Base-by-base conservation (phyloP, 2,797 vertebrate species). In the Enteromius afrohamiltoni region DNA sequence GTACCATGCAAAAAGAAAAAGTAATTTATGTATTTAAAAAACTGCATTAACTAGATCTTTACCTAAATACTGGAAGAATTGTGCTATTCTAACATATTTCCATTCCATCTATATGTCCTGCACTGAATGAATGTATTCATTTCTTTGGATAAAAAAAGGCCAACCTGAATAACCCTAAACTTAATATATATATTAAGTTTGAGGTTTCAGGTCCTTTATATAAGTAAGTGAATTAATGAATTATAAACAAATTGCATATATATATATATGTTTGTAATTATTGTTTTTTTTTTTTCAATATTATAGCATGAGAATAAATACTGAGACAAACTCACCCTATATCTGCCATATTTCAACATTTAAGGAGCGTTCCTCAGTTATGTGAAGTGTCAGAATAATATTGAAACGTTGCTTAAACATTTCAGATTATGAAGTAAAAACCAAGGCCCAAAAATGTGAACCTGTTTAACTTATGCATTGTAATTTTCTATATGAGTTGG, bases 1-100 rank as follows among this genome's bases (percentile, higher is more conserved):
- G 2, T 3, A 29, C 62, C 23, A 60, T 13, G 26, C 60, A 60
- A 55, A 75, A 75, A 55, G 11, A 75, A 37, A 37, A 37, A 37
- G 34, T 6, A 40, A 9, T 42, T 42, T 10, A 42, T 42, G 23
- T 14, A 23, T 55, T 53, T 1, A 10, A 11, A 51, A 71, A 11
- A 13, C 23, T 34, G 10, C 17, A 42, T 19, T 10, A 60, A 17
- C 42, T 60, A 2, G 17, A 58, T 42, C 10, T 42, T 23, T 42
- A 40, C 34, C 19, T 40, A 68, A 69, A 69, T 69, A 69, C 42
- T 69, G 67, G 9, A 42, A 42, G 19, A 69, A 42, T 69, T 69
- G 6, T 69, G 19, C 40, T 26, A n/a, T 74, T 51, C 31, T 14
- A 23, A 23, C 0, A 37, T 6, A 8, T 37, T 55, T 75, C 3